Conservation (phyloP, 2,888 invertebrate species). For the Magallana nippona region DNA sequence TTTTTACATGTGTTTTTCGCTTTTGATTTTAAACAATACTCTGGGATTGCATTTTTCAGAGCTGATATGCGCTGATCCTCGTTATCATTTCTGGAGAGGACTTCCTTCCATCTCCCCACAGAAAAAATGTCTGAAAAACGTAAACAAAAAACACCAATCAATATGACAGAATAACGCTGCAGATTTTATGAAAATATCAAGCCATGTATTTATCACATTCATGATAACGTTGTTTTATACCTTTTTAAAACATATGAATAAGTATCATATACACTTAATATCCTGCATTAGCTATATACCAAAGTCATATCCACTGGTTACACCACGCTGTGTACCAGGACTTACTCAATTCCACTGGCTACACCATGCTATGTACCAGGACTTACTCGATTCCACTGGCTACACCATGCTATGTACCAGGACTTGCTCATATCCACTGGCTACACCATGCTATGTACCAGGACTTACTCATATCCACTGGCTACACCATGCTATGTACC, state of each 20-base stretch:
- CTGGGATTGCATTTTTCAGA: slow-evolving; percentile 31
- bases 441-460: no score
- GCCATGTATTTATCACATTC: no score
- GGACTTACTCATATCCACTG: no score
- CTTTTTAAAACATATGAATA: not conserved
- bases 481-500: no score
- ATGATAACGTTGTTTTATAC: not conserved
- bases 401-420: no score
- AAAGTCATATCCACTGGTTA: slow-evolving; percentile 15
- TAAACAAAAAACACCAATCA: no score
- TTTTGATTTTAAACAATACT: slow-evolving; percentile 36
- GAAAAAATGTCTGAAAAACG: not conserved
- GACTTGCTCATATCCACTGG: no score
- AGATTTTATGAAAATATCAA: no score
- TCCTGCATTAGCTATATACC: not conserved
- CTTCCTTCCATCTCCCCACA: not conserved
- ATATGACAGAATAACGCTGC: no score
- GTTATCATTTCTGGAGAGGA: not conserved
- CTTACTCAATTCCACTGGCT: not conserved
- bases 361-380: no score
- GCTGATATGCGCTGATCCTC: slow-evolving; percentile 28
- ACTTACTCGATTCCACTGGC: no score
- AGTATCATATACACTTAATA: not conserved
- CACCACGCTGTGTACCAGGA: slow-evolving; percentile 25
- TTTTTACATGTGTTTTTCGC: slow-evolving; percentile 36